A percentile compares a stretch with the other conserved stretches of the same genome.
phyloP scores from a whole-genome alignment of 1,140 invertebrate genomes.

The Apis cerana region DNA sequence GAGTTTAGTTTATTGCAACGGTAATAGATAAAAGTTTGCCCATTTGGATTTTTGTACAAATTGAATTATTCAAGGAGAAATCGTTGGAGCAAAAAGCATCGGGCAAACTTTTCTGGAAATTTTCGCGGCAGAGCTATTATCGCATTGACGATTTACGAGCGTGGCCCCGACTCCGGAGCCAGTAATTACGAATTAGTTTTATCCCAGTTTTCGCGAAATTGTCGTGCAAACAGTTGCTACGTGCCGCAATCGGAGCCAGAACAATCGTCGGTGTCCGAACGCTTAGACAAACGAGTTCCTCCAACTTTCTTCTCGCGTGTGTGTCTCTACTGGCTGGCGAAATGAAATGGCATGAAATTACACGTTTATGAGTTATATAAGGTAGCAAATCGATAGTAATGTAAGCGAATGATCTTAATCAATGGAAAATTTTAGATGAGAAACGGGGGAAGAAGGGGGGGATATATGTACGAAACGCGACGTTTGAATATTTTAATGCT shows the following conservation, averaged over 20 bases:
- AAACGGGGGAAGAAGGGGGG: not conserved
- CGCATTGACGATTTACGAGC: slow-evolving; percentile 17
- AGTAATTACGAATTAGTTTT: slow-evolving; percentile 35
- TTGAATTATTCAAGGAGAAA: not conserved
- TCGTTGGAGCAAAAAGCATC: not conserved
- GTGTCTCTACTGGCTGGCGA: not conserved
- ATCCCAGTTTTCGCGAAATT: slow-evolving; percentile 23
- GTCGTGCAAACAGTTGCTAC: not conserved
- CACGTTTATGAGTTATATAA: not conserved
- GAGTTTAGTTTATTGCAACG: too few relatives aligned
- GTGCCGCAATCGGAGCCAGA: not conserved
- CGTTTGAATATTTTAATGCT: not conserved
- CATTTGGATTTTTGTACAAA: too few relatives aligned
- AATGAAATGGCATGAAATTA: not conserved
- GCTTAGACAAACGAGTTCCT: slow-evolving; percentile 11
- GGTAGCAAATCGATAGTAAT: not conserved
- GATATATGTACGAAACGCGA: not conserved
- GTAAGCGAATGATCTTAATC: not conserved
- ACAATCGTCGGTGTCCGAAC: slow-evolving; percentile 16
- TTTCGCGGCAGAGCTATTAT: not conserved
- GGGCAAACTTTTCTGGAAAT: not conserved
- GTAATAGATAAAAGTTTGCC: not conserved
- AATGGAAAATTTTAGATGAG: not conserved
- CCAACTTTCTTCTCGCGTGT: not conserved
- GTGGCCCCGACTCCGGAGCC: not conserved